These are phyloP conservation scores for Dendropsophus ebraccatus DNA, from an alignment of 2,113 vertebrate species.

Conservation along the genomic window DNA sequence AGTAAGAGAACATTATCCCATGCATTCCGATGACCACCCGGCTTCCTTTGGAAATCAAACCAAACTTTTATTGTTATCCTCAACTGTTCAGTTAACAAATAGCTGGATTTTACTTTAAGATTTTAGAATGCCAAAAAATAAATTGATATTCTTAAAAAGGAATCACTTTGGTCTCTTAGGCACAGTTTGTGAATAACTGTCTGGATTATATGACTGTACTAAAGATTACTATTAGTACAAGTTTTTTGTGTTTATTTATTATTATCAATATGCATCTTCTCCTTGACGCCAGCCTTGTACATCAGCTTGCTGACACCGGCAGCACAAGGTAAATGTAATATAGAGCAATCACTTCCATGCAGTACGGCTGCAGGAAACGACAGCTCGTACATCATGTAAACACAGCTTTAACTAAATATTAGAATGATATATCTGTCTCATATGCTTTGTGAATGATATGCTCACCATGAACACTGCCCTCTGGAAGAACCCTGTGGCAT, in stretches of 20 bases:
- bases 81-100: too few relatives aligned
- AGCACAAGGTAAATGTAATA: neutral
- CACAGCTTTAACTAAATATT: conserved; percentile 36
- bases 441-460: conserved; percentile 61
- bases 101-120: too few relatives aligned
- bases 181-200: neutral
- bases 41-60: too few relatives aligned
- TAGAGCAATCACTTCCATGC: neutral
- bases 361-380: neutral
- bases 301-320: neutral
- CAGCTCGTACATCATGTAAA: conserved; percentile 20
- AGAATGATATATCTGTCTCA: conserved; percentile 15
- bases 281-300: neutral
- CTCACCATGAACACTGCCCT: conserved; percentile 87
- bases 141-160: neutral
- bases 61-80: too few relatives aligned
- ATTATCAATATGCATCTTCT: conserved; percentile 5
- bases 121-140: too few relatives aligned
- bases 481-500: conserved; percentile 83
- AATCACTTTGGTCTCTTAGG: too few relatives aligned
- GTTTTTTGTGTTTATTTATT: neutral
- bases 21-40: too few relatives aligned
- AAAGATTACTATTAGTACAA: neutral
- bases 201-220: neutral
- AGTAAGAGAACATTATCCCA: too few relatives aligned